A percentile compares a stretch with the other conserved stretches of the same genome.
These are phyloP conservation scores for Pegoplata infirma DNA, from an alignment of 2,888 invertebrate species.

Conservation along the genomic window DNA sequence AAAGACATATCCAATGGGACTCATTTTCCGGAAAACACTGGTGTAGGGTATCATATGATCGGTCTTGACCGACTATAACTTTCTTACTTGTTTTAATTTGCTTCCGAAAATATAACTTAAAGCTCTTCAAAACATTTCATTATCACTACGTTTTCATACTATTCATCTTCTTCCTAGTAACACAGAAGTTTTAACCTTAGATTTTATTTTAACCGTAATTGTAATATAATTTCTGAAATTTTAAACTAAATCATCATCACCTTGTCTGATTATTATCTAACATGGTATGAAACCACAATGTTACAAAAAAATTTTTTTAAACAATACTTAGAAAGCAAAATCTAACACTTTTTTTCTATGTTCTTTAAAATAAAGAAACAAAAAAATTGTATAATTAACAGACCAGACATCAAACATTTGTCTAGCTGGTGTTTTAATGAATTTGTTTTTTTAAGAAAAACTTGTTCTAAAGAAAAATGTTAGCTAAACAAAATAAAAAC, in stretches of 20 bases:
- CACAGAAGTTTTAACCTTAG: neutral
- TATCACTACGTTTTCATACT: too few relatives aligned
- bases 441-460: neutral
- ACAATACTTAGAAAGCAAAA: neutral
- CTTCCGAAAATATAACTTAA: too few relatives aligned
- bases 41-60: too few relatives aligned
- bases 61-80: too few relatives aligned
- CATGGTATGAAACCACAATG: conserved; percentile 6
- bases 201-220: neutral
- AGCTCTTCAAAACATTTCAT: too few relatives aligned
- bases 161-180: conserved; percentile 6
- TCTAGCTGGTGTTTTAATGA: neutral
- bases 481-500: conserved; percentile 1
- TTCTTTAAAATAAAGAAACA: too few relatives aligned
- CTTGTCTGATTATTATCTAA: conserved; percentile 18
- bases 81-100: too few relatives aligned
- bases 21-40: too few relatives aligned
- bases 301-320: neutral
- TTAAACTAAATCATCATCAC: conserved; percentile 6
- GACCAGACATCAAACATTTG: neutral
- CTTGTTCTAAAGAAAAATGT: conserved; percentile 17
- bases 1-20: too few relatives aligned
- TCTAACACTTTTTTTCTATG: neutral
- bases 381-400: neutral
- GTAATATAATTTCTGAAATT: neutral